Evolutionary conservation across 2,113 vertebrate genomes (phyloP), one percentile per base, ranked within the genome.

Genomic region (Anguilla rostrata): DNA sequence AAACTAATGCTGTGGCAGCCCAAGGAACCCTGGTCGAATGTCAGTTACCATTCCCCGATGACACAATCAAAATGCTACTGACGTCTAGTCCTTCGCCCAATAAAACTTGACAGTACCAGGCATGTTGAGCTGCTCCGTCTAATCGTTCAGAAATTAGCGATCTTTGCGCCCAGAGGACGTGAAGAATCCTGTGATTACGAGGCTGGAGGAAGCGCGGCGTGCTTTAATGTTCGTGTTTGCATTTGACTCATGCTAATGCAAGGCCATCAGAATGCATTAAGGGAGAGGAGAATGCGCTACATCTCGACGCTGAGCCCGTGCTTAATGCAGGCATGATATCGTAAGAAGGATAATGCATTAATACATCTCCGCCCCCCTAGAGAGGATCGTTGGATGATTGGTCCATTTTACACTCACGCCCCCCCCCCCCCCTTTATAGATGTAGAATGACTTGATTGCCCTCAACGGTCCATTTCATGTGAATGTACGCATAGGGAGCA

Each of bases 141-240:
- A n/a, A n/a, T n/a, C n/a, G n/a, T n/a, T n/a, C n/a, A n/a, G n/a
- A n/a, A n/a, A n/a, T n/a, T n/a, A n/a, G n/a, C n/a, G n/a, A n/a
- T n/a, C n/a, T n/a, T n/a, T n/a, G n/a, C n/a, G n/a, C n/a, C n/a
- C n/a, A n/a, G n/a, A n/a, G 20, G 39, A 81, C 39, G 11, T 26
- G 46, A 81, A 81, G n/a, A n/a, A n/a, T n/a, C n/a, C n/a, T n/a
- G n/a, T n/a, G n/a, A n/a, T n/a, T 81, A 81, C 41, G 16, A 46
- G 39, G 15, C 7, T 11, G 39, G 26, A 41, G 16, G 41, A 22
- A 46, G 16, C 39, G 0, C 5, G 16, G 18, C 60, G 20, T 22
- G 78, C 39, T 26, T 81, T 43, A 41, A 81, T 81, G 80, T 81
- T 18, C 8, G 80, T 81, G 39, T 81, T 81, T 81, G 39, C 80